These are phyloP conservation scores for Sitobion miscanthi DNA, from an alignment of 1,140 invertebrate species.

Conservation along the genomic window DNA sequence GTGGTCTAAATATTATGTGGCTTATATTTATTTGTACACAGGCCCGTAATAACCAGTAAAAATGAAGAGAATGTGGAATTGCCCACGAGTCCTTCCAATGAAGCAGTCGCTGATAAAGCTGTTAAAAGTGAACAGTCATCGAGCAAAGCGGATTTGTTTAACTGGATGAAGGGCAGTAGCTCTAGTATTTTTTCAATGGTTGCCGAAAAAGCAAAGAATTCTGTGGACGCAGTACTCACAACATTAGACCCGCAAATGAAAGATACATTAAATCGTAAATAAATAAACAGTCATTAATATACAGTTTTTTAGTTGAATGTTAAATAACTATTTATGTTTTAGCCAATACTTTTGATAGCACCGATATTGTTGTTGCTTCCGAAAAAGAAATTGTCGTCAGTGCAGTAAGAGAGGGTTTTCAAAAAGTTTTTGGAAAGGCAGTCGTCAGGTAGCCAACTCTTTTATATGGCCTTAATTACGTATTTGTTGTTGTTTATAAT, in stretches of 20 bases:
- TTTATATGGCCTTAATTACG: background rate
- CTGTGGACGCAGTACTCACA: slow-evolving; percentile 85
- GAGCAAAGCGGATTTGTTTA: slow-evolving; percentile 62
- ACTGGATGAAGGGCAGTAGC: slow-evolving; percentile 66
- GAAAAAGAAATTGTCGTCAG: slow-evolving; percentile 79
- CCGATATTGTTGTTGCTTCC: slow-evolving; percentile 78
- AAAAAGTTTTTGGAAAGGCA: slow-evolving; percentile 69
- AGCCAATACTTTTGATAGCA: slow-evolving; percentile 65
- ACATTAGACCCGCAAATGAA: slow-evolving; percentile 90
- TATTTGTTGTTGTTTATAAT: background rate
- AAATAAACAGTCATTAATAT: background rate
- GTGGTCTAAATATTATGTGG: background rate
- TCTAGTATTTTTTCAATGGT: slow-evolving; percentile 67
- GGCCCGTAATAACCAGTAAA: slow-evolving; percentile 59
- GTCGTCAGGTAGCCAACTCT: slow-evolving; percentile 55
- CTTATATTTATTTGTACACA: slow-evolving; percentile 3
- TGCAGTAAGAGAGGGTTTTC: slow-evolving; percentile 82
- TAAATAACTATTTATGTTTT: slow-evolving; percentile 30
- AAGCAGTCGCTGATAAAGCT: background rate
- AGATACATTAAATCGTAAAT: slow-evolving; percentile 78
- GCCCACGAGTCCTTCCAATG: slow-evolving; percentile 34
- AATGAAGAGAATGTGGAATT: slow-evolving; percentile 56
- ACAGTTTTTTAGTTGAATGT: background rate
- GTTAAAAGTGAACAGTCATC: slow-evolving; percentile 58
- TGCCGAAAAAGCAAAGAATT: slow-evolving; percentile 82